A percentile compares a stretch with the other conserved stretches of the same genome.
phyloP scores from a whole-genome alignment of 1,140 invertebrate species.

The Pseudomyrmex cubaensis region DNA sequence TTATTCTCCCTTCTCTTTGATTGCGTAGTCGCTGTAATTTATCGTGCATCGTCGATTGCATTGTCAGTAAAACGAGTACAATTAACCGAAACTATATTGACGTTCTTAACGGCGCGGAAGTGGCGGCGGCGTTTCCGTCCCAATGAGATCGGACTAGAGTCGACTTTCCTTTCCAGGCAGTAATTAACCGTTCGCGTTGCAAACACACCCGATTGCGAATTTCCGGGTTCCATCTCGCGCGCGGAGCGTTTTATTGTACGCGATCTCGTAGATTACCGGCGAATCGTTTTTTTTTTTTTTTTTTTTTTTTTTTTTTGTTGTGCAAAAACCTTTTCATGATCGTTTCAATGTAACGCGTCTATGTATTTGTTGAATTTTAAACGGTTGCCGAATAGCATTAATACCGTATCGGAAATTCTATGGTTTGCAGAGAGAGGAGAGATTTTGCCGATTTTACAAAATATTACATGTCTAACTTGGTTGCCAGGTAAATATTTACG shows the following conservation, averaged over 20 bases:
- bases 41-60: background rate
- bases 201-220: slow-evolving; percentile 36
- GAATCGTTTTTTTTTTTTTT: background rate
- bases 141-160: slow-evolving; percentile 23
- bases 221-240: slow-evolving; percentile 36
- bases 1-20: slow-evolving; percentile 38
- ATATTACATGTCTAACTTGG: slow-evolving; percentile 50
- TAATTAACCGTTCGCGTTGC: slow-evolving; percentile 56
- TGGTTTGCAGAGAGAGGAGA: slow-evolving; percentile 13
- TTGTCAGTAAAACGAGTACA: slow-evolving; percentile 19
- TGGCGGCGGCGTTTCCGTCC: slow-evolving; percentile 16
- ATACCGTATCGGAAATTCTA: slow-evolving; percentile 42
- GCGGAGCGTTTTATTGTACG: slow-evolving; percentile 13
- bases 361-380: slow-evolving; percentile 32
- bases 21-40: slow-evolving; percentile 42
- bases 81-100: slow-evolving; percentile 57
- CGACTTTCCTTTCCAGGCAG: slow-evolving; percentile 41
- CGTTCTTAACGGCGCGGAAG: slow-evolving; percentile 22
- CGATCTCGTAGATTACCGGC: slow-evolving; percentile 21
- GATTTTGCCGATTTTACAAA: slow-evolving; percentile 46
- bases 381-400: slow-evolving; percentile 32
- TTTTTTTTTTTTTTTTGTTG: too few species aligned
- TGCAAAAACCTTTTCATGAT: background rate
- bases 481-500: slow-evolving; percentile 53
- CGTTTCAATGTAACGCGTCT: slow-evolving; percentile 23